Evolutionary conservation across 2,797 vertebrate genomes (phyloP).

Genomic region (Rachycentron canadum): DNA sequence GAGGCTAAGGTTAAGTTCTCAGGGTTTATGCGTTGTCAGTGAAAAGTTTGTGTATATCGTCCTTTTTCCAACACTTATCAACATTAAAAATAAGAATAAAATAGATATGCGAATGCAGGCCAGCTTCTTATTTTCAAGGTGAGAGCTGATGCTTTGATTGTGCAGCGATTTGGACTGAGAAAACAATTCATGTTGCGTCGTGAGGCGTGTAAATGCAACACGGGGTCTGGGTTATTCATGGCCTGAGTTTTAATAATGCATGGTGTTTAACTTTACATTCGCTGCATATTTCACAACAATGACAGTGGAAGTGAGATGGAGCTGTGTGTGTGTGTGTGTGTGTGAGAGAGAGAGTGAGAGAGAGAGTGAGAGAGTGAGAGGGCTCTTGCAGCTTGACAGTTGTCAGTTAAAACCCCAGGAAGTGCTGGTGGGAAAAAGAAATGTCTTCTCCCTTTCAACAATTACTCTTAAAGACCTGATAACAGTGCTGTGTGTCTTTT

Average conservation of each 20-base stretch:
- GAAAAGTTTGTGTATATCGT: background rate
- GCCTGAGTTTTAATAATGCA: slow-evolving; percentile 61
- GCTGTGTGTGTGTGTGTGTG: background rate
- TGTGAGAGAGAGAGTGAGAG: background rate
- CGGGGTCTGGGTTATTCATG: slow-evolving; percentile 60
- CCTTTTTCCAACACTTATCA: background rate
- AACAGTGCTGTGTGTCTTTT: background rate
- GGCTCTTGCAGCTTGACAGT: background rate
- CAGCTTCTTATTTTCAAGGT: slow-evolving; percentile 26
- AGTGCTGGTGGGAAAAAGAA: background rate
- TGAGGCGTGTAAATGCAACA: slow-evolving; percentile 41
- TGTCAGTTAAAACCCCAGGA: slow-evolving; percentile 6
- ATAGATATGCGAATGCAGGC: background rate
- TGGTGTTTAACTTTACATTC: slow-evolving; percentile 41
- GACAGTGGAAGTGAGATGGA: background rate
- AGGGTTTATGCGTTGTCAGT: background rate
- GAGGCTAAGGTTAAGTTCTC: background rate
- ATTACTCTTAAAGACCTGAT: slow-evolving; percentile 18
- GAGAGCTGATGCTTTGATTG: slow-evolving; percentile 1
- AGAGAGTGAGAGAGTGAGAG: background rate
- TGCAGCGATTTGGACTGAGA: slow-evolving; percentile 9
- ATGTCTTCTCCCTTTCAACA: slow-evolving; percentile 11
- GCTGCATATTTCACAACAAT: slow-evolving; percentile 42
- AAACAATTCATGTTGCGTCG: slow-evolving; percentile 26
- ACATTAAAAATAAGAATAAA: background rate